Conservation (phyloP, 1,140 invertebrate species). For the Agrilus planipennis region DNA sequence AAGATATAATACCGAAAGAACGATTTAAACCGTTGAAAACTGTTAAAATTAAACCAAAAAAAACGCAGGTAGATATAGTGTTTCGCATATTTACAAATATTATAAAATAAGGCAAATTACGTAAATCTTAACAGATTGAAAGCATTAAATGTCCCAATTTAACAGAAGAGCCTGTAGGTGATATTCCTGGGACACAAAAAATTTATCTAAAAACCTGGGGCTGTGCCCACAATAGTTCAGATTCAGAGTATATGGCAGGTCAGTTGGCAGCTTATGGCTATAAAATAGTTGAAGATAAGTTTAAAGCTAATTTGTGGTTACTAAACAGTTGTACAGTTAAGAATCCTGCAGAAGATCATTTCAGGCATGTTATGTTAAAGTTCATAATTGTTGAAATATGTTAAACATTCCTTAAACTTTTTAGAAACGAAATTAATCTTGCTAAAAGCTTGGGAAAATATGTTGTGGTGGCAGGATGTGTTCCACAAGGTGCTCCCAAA, state of each 20-base stretch:
- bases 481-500: slow-evolving; percentile 79
- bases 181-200: slow-evolving; percentile 79
- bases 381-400: neutral
- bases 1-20: slow-evolving; percentile 64
- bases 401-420: slow-evolving; percentile 9
- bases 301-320: slow-evolving; percentile 82
- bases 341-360: slow-evolving; percentile 92
- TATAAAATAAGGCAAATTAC: slow-evolving; percentile 5
- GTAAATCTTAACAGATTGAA: slow-evolving; percentile 4
- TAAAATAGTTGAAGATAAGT: slow-evolving; percentile 68
- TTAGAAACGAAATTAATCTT: slow-evolving; percentile 75
- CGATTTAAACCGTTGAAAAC: slow-evolving; percentile 54
- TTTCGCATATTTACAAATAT: neutral
- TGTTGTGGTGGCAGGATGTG: slow-evolving; percentile 92
- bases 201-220: slow-evolving; percentile 97
- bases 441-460: slow-evolving; percentile 67
- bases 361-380: slow-evolving; percentile 43
- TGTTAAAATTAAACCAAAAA: slow-evolving; percentile 50
- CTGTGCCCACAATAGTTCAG: slow-evolving; percentile 92
- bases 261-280: slow-evolving; percentile 81
- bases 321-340: slow-evolving; percentile 98
- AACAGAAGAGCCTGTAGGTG: slow-evolving; percentile 40
- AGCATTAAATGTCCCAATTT: slow-evolving; percentile 8
- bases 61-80: slow-evolving; percentile 22
- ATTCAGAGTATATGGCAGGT: slow-evolving; percentile 97